phyloP scores from a whole-genome alignment of 2,888 invertebrate genomes.

The Eupsilia transversa region DNA sequence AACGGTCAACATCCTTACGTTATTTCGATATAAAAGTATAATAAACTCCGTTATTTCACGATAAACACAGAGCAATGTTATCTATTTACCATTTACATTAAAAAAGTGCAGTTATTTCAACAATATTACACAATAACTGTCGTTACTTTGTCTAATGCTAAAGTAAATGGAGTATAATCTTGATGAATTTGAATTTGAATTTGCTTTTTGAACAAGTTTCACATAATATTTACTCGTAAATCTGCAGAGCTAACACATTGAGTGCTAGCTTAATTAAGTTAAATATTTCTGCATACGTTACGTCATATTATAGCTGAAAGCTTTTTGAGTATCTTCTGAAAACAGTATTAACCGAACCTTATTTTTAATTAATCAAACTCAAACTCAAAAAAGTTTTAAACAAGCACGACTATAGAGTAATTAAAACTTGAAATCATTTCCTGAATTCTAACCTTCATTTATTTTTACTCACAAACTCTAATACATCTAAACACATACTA shows the following conservation, averaged over 20 bases:
- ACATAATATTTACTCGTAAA: neutral
- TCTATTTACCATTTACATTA: too few relatives aligned
- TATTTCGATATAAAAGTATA: too few relatives aligned
- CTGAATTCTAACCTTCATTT: neutral
- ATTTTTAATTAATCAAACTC: neutral
- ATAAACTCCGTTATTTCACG: too few relatives aligned
- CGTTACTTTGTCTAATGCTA: too few relatives aligned
- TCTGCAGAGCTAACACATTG: neutral
- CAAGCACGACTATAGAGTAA: neutral
- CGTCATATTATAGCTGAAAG: neutral
- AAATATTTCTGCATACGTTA: neutral
- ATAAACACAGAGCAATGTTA: too few relatives aligned
- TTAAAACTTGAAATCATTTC: neutral
- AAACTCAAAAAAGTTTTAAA: neutral
- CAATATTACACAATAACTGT: too few relatives aligned
- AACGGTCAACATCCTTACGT: too few relatives aligned
- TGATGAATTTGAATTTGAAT: neutral
- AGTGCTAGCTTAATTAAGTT: neutral
- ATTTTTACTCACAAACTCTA: neutral
- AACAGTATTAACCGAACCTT: neutral
- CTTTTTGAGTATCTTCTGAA: neutral
- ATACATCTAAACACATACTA: conserved; percentile 5
- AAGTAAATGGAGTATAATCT: too few relatives aligned
- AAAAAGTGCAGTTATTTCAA: too few relatives aligned
- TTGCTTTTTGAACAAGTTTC: neutral